phyloP scores from a whole-genome alignment of 1,140 invertebrate species.

The Plectus sambesii region DNA sequence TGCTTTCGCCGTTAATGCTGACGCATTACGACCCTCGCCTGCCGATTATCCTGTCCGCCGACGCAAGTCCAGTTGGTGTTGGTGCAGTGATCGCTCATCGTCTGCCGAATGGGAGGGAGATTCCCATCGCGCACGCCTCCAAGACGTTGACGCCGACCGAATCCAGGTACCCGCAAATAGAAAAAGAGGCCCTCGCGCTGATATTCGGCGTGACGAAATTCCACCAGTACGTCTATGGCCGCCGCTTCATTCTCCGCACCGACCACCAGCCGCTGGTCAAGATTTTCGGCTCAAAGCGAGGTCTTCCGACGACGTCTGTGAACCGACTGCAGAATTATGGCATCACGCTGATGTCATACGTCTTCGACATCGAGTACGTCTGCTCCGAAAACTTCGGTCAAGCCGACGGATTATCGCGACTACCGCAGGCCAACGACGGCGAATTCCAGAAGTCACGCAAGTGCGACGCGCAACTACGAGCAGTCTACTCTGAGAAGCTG shows the following conservation, averaged over 20 bases:
- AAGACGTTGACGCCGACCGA: slow-evolving; percentile 47
- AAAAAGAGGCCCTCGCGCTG: slow-evolving; percentile 52
- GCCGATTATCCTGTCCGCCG: slow-evolving; percentile 46
- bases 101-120: slow-evolving; percentile 41
- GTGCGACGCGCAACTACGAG: slow-evolving; percentile 30
- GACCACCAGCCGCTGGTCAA: slow-evolving; percentile 49
- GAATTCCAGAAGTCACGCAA: slow-evolving; percentile 25
- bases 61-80: slow-evolving; percentile 49
- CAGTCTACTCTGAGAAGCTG: too few species aligned
- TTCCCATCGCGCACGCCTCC: slow-evolving; percentile 49
- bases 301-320: slow-evolving; percentile 41
- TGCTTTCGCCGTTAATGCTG: slow-evolving; percentile 31
- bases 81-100: slow-evolving; percentile 49
- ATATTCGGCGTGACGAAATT: slow-evolving; percentile 50
- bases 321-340: slow-evolving; percentile 37
- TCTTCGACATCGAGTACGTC: slow-evolving; percentile 30
- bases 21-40: slow-evolving; percentile 44
- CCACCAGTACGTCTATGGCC: slow-evolving; percentile 50
- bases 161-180: slow-evolving; percentile 50
- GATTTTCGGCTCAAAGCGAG: slow-evolving; percentile 44
- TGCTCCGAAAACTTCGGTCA: background rate
- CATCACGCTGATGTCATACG: slow-evolving; percentile 29
- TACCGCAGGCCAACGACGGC: slow-evolving; percentile 26
- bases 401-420: slow-evolving; percentile 16
- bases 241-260: slow-evolving; percentile 47